Conservation (phyloP, 1,140 invertebrate genomes). For the Heliconius hermathena region DNA sequence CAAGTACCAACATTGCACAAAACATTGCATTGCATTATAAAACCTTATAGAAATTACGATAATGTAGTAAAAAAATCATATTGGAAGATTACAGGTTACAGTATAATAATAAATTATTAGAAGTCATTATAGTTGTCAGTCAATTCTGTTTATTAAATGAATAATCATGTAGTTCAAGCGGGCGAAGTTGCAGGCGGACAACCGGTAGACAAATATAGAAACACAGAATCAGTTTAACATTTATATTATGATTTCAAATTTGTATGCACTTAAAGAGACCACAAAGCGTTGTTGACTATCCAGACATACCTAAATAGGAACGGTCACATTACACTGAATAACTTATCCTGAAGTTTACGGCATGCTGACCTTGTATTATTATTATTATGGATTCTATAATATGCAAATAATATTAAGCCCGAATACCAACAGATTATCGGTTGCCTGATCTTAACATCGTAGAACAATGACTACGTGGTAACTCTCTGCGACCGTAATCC, state of each 20-base stretch:
- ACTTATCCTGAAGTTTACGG: neutral
- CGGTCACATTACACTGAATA: neutral
- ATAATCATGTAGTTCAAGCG: too few relatives aligned
- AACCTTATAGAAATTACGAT: too few relatives aligned
- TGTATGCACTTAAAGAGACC: neutral
- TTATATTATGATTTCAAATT: neutral
- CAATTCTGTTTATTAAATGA: too few relatives aligned
- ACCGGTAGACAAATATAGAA: neutral
- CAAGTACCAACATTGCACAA: too few relatives aligned
- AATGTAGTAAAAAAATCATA: too few relatives aligned
- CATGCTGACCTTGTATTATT: neutral
- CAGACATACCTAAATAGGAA: neutral
- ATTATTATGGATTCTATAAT: neutral
- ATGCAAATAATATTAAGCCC: slow-evolving; percentile 4
- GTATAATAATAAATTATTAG: too few relatives aligned
- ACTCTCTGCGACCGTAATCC: slow-evolving; percentile 14
- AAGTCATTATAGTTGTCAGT: too few relatives aligned
- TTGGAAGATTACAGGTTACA: too few relatives aligned
- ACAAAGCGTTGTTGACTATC: neutral
- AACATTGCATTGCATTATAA: too few relatives aligned
- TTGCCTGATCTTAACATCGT: slow-evolving; percentile 2
- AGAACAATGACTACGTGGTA: slow-evolving; percentile 19
- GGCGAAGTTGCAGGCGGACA: too few relatives aligned
- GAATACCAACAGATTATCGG: slow-evolving; percentile 6
- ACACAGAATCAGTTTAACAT: neutral